Conservation (phyloP, 1,140 invertebrate species). For the Maniola jurtina region DNA sequence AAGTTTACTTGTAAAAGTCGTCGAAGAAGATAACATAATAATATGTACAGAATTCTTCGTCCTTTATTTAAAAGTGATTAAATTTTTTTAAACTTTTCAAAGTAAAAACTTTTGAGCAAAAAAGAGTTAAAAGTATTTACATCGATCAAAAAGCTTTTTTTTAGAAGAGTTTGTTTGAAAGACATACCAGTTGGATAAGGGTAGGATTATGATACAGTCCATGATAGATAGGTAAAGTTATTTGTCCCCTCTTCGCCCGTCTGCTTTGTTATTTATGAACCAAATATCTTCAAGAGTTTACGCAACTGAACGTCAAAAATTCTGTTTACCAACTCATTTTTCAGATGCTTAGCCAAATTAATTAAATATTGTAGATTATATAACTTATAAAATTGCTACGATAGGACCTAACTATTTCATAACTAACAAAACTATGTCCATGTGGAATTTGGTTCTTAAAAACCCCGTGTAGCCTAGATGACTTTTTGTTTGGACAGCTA, state of each 20-base stretch:
- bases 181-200: neutral
- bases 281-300: neutral
- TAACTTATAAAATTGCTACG: no score
- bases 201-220: neutral
- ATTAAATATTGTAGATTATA: no score
- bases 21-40: no score
- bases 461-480: no score
- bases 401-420: no score
- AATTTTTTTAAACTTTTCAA: neutral
- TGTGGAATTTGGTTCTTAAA: no score
- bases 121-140: neutral
- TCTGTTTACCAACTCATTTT: neutral
- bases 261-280: constrained; percentile 8
- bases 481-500: no score
- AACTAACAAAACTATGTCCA: no score
- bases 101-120: neutral
- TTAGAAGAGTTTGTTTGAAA: neutral
- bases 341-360: neutral
- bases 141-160: neutral
- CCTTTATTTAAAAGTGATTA: neutral
- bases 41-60: no score
- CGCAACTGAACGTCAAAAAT: neutral
- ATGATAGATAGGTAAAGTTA: constrained; percentile 6
- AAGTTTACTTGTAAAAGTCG: no score
- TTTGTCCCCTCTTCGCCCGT: constrained; percentile 4